Conservation (phyloP, 1,140 invertebrate genomes). For the Drosophila carrolli region DNA sequence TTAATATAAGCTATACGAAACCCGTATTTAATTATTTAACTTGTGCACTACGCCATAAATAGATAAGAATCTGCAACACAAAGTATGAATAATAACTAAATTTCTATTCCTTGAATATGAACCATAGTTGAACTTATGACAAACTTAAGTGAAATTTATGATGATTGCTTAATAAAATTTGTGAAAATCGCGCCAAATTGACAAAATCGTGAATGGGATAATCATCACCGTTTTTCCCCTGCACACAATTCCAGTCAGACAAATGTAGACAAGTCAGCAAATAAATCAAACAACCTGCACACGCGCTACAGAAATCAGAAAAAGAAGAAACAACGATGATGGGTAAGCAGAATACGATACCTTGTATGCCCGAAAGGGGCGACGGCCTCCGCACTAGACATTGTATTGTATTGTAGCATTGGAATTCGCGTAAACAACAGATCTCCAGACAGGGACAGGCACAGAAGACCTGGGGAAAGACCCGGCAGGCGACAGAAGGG, state of each 20-base stretch:
- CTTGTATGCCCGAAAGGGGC: constrained; percentile 51
- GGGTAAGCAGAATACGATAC: constrained; percentile 63
- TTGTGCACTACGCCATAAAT: too few relatives aligned
- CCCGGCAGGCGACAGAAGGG: background rate
- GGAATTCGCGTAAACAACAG: constrained; percentile 66
- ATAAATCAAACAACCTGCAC: constrained; percentile 70
- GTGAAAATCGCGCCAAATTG: constrained; percentile 25
- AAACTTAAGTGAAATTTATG: constrained; percentile 2
- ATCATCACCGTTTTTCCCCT: constrained; percentile 6
- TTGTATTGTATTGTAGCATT: constrained; percentile 30
- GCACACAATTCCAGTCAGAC: constrained; percentile 18
- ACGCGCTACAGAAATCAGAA: constrained; percentile 51
- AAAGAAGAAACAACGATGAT: constrained; percentile 8
- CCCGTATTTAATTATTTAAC: too few relatives aligned
- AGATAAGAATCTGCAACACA: too few relatives aligned
- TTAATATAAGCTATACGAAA: too few relatives aligned
- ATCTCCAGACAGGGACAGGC: constrained; percentile 3
- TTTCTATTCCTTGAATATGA: background rate
- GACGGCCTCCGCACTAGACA: constrained; percentile 64
- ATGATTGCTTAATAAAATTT: constrained; percentile 22
- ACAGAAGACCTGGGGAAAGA: background rate
- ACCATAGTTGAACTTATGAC: background rate
- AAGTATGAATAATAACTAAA: too few relatives aligned
- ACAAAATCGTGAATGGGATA: constrained; percentile 8
- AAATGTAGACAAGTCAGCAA: constrained; percentile 58